Evolutionary conservation across 1,140 invertebrate genomes (phyloP), one percentile per base, ranked within the genome.

Genomic region (Metopolophium dirhodum): DNA sequence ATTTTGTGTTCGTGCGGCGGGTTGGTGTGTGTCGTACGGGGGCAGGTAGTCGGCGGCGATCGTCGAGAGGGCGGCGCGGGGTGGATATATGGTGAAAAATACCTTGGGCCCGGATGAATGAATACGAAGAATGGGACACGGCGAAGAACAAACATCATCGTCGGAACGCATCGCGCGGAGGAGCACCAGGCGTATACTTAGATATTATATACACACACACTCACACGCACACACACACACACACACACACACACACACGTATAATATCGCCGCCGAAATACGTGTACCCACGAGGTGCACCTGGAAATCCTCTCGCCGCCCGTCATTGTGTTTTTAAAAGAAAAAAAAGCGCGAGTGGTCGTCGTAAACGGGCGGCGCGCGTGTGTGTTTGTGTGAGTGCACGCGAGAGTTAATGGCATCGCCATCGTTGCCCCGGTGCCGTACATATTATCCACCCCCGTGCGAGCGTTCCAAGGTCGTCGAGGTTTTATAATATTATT

Each of bases 51-150:
- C 47, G 47, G 86, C 41, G 83, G 83, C 37, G 22, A 83, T 83
- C 22, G 41, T 18, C 18, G 86, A 18, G 90, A 30, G 54, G 11
- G 26, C 11, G 45, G 23, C 1, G 35, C 47, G 82, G 82, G 91
- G 68, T 22, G n/a, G 82, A 9, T 35, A 18, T 20, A 8, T 22
- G n/a, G 82, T 90, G 89, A 90, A 93, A 93, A 93, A 93, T 93
- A 93, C 91, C 91, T 93, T 30, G n/a, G 91, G 82, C 41, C 91
- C 91, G 91, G 91, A 93, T 93, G 91, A 93, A 93, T 93, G 91
- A 93, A 93, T 93, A 54, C 91, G 77, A 57, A 93, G 91, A 93
- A 93, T 93, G 91, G 91, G 77, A 86, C 47, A 57, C 77, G 91
- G 91, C 91, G 77, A 93, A 93, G 91, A 93, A 93, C 91, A 93